Evolutionary conservation across 2,113 vertebrate species (phyloP), one percentile per base, ranked within the genome.

Genomic region (Istiophorus platypterus): DNA sequence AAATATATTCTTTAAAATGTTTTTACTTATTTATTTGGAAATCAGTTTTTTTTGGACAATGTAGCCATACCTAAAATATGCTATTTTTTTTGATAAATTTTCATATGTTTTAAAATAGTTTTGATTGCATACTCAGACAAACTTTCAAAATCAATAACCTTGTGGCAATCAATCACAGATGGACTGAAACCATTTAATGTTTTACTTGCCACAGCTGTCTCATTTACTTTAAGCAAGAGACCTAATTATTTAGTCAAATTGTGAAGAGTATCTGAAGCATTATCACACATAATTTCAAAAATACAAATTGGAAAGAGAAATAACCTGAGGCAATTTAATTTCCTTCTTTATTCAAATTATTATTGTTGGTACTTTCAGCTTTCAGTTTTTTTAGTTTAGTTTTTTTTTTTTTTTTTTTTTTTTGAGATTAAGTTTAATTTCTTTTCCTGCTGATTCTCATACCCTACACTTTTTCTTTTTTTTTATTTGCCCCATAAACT

Each of bases 181-280:
- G 29, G 13, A 67, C 17, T 29, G 2, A 24, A 52, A 47, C 37
- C n/a, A 31, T 65, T 37, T 49, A 61, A 24, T 49, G 41, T 49
- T 34, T 24, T 68, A 69, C 78, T 68, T 57, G 8, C 37, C 15
- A 41, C 71, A 79, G 64, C 57, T 79, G 63, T 62, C 34, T 54
- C 18, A 9, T 74, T 61, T 66, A 54, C 52, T 27, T 34, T 12
- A 13, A 65, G 29, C 37, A 47, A 64, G 10, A 56, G 64, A 57
- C 27, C 29, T 11, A 64, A 37, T 81, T 78, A 73, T 68, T 51
- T 51, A 74, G 51, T 57, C 3, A 72, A 31, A 57, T 69, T 58
- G 29, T 22, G 2, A 78, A 45, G 29, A 59, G 37, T 26, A 66
- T 65, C 5, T 24, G 9, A 45, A 24, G 26, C 24, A 24, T 75